A percentile compares a stretch with the other conserved stretches of the same genome.
phyloP scores from a whole-genome alignment of 2,797 vertebrate genomes.

The Pitangus sulphuratus region DNA sequence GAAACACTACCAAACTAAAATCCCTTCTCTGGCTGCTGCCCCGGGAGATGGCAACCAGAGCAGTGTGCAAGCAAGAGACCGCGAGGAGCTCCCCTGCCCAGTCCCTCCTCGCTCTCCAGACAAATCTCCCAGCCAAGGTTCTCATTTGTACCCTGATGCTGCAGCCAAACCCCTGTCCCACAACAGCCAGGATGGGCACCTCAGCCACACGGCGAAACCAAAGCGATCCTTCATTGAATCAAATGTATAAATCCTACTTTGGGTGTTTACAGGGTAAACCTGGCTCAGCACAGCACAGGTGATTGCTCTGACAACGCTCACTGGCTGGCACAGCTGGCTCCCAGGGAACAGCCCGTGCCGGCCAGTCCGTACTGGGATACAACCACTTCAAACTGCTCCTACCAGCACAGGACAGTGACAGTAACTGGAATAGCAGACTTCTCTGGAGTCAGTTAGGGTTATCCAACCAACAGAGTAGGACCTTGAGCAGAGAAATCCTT shows the following conservation, averaged over 20 bases:
- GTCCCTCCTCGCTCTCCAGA: constrained; percentile 82
- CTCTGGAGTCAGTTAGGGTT: not conserved
- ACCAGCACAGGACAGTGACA: not conserved
- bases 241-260: constrained; percentile 81
- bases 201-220: constrained; percentile 90
- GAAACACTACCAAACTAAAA: constrained; percentile 83
- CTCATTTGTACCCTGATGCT: constrained; percentile 81
- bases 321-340: not conserved
- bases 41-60: constrained; percentile 81
- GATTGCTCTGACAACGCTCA: no score
- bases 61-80: constrained; percentile 82
- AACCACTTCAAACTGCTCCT: constrained; percentile 38
- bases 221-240: constrained; percentile 98
- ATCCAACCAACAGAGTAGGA: not conserved
- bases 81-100: constrained; percentile 82
- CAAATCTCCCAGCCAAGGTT: constrained; percentile 78
- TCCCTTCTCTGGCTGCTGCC: constrained; percentile 70
- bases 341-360: not conserved
- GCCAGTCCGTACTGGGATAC: not conserved
- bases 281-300: not conserved
- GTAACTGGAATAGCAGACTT: constrained; percentile 52
- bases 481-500: not conserved
- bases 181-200: constrained; percentile 79
- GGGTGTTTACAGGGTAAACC: not conserved
- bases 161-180: constrained; percentile 79